Conservation (phyloP, 1,140 invertebrate species). For the Musca domestica region DNA sequence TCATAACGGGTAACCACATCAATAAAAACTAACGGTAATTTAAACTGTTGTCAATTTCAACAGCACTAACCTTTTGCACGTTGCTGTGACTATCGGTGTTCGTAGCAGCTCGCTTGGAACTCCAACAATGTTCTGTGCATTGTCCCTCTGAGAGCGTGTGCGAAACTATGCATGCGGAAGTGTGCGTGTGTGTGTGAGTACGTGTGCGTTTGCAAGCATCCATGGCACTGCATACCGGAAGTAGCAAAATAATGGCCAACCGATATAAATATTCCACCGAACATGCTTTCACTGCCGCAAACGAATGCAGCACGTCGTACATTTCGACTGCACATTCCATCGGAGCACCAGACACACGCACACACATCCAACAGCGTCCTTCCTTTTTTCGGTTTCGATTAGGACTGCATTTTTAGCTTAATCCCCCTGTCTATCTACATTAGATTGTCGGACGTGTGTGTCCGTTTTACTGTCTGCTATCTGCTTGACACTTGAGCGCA, state of each 20-base stretch:
- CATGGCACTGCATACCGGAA: conserved; percentile 7
- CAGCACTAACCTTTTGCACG: no score
- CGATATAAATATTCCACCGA: conserved; percentile 4
- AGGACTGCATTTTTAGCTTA: conserved; percentile 12
- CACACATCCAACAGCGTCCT: neutral
- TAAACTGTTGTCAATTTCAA: no score
- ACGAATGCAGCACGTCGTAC: no score
- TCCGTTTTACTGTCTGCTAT: no score
- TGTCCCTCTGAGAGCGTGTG: neutral
- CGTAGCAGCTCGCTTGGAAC: neutral
- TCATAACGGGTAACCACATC: no score
- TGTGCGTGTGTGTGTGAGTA: neutral
- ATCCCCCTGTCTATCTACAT: conserved; percentile 13
- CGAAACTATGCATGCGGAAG: neutral
- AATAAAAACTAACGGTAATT: no score
- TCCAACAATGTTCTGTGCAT: neutral
- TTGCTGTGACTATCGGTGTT: no score
- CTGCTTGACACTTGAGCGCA: no score
- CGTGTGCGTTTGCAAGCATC: neutral
- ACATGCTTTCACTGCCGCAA: no score
- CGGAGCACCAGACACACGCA: no score
- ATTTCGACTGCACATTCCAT: no score
- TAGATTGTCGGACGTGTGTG: neutral
- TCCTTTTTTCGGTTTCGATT: neutral
- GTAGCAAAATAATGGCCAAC: conserved; percentile 10